These are phyloP conservation scores for Guaruba guarouba DNA, from an alignment of 2,113 vertebrate genomes.

Conservation along the genomic window DNA sequence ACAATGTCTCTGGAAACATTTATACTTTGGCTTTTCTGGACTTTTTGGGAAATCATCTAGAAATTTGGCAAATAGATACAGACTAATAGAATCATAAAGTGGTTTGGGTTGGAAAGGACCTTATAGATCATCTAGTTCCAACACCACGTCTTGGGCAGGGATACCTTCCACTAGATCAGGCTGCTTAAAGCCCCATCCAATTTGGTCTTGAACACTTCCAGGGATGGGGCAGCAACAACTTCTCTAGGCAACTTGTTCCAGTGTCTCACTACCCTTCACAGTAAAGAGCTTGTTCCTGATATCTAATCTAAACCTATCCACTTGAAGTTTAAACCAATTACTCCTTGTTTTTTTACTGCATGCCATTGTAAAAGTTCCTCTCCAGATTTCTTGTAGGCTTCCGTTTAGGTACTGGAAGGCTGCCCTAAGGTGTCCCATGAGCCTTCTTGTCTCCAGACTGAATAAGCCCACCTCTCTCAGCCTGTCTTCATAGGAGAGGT, in stretches of 20 bases:
- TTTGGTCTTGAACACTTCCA: background rate
- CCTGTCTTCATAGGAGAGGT: background rate
- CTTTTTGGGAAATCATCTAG: background rate
- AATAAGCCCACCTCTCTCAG: background rate
- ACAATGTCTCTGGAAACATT: background rate
- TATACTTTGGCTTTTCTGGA: background rate
- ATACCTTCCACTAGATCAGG: background rate
- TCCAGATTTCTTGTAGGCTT: background rate
- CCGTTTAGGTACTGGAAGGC: background rate
- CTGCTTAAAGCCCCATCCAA: background rate
- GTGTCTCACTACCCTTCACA: background rate
- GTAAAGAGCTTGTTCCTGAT: background rate
- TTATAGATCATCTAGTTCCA: background rate
- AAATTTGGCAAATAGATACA: background rate
- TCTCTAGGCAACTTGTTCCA: background rate
- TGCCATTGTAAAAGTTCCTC: background rate
- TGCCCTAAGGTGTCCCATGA: background rate
- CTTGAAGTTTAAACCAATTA: background rate
- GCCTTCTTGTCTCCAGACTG: background rate
- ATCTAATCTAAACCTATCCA: background rate
- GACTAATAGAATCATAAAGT: background rate
- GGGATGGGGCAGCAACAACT: background rate
- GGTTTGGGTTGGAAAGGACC: background rate
- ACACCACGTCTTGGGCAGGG: background rate
- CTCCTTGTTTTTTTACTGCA: background rate